These are phyloP conservation scores for Hesperia comma DNA, from an alignment of 2,888 invertebrate species.

Conservation along the genomic window DNA sequence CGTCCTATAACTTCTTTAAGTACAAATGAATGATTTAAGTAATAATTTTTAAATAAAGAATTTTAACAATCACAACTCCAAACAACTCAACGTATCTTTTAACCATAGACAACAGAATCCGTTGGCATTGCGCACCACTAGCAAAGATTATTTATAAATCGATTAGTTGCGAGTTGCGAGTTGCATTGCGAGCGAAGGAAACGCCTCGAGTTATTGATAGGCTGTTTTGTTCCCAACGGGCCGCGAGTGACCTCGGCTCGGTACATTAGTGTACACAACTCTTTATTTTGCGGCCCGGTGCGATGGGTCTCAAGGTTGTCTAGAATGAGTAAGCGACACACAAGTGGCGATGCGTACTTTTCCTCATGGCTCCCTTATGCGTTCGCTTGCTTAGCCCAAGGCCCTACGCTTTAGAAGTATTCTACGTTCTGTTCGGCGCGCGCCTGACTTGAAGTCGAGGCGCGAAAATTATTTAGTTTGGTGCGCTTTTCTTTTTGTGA, in stretches of 20 bases:
- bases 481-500: no score
- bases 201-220: slow-evolving; percentile 26
- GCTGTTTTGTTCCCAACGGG: slow-evolving; percentile 34
- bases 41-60: no score
- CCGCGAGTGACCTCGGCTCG: slow-evolving; percentile 40
- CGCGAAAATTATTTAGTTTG: no score
- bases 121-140: no score
- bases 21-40: no score
- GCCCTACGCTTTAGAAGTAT: slow-evolving; percentile 21
- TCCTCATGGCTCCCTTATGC: slow-evolving; percentile 41
- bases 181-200: slow-evolving; percentile 25
- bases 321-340: slow-evolving; percentile 46
- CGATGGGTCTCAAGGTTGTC: slow-evolving; percentile 45
- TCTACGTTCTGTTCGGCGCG: background rate
- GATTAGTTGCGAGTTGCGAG: slow-evolving; percentile 40
- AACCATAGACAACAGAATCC: no score
- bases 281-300: slow-evolving; percentile 37
- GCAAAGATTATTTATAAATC: slow-evolving; percentile 15
- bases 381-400: slow-evolving; percentile 21
- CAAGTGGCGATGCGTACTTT: slow-evolving; percentile 41
- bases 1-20: no score
- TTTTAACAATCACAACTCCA: no score
- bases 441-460: no score
- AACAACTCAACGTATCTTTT: no score
- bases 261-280: slow-evolving; percentile 38